Base-by-base conservation (phyloP, 2,888 invertebrate genomes). In the Diogma glabrata region DNA sequence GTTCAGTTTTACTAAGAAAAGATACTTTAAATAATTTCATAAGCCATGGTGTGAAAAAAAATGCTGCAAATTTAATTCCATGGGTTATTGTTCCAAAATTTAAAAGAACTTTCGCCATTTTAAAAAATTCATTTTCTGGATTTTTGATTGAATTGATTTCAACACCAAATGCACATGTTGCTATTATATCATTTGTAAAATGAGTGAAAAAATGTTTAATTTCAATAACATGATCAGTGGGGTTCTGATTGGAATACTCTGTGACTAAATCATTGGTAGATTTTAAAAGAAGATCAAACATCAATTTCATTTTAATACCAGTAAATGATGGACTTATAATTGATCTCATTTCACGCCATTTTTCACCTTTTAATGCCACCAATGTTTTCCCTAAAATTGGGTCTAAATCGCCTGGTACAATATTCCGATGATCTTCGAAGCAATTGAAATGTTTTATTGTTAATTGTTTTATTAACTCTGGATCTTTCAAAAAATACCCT, bases 281-380 rank as follows among this genome's bases (percentile, higher is more conserved):
- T 3, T 57, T 51, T 19, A 63, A 64, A n/a, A n/a, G n/a, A n/a
- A n/a, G n/a, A n/a, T n/a, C n/a, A n/a, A n/a, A n/a, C 67, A 76
- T 75, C 51, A 70, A 67, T 6, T 70, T 67, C 56, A 76, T 75
- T 61, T 75, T 75, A 38, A 73, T 72, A 36, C 74, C 70, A 7
- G 76, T 75, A 57, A 75, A 75, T 0, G 71, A 70, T 2, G 76
- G 76, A 43, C 73, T 73, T 3, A 73, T 53, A 0, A 69, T 69
- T 4, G 63, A 58, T 28, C 72, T 58, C 71, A 73, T 72, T 6
- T 68, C 63, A 24, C 60, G 61, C 67, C 67, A 67, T 24, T 61
- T 61, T 47, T 66, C 59, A 51, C 62, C 65, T 7, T 57, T 57
- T 56, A 67, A 56, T 1, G 58, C 28, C n/a, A 56, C 58, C 14